These are phyloP conservation scores for Meteorus colon DNA, from an alignment of 2,888 invertebrate genomes.

Conservation along the genomic window DNA sequence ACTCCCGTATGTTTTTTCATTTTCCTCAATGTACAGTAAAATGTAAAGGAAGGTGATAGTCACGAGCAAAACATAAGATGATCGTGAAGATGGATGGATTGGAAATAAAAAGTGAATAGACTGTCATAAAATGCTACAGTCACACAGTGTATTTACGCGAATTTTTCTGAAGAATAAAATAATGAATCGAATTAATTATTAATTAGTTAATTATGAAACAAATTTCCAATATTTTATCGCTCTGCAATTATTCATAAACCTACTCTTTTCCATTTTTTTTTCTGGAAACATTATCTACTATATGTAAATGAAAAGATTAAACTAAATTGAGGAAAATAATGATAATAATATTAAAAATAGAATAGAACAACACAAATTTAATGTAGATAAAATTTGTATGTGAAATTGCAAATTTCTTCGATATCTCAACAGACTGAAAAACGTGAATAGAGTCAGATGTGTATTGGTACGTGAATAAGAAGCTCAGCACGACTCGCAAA, in stretches of 20 bases:
- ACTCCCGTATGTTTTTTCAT: background rate
- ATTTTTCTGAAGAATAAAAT: background rate
- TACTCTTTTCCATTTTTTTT: background rate
- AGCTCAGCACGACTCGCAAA: conserved; percentile 84
- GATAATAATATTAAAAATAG: conserved; percentile 11
- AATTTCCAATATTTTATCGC: background rate
- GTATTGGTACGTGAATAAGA: conserved; percentile 86
- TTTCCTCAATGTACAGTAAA: background rate
- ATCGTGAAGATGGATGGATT: background rate
- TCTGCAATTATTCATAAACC: background rate
- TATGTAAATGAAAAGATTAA: conserved; percentile 9
- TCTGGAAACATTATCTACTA: background rate
- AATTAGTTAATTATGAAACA: background rate
- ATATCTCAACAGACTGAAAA: conserved; percentile 35
- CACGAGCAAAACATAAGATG: no score
- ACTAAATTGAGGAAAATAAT: conserved; percentile 10
- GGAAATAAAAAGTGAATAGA: background rate
- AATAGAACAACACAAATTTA: conserved; percentile 28
- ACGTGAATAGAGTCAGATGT: conserved; percentile 79
- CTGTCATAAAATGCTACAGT: background rate
- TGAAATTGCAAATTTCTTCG: background rate
- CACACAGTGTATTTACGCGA: background rate
- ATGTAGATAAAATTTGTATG: conserved; percentile 22
- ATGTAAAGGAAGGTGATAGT: background rate
- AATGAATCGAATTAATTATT: background rate